Evolutionary conservation across 1,140 invertebrate species (phyloP).

Genomic region (Himalopsyche phryganea): DNA sequence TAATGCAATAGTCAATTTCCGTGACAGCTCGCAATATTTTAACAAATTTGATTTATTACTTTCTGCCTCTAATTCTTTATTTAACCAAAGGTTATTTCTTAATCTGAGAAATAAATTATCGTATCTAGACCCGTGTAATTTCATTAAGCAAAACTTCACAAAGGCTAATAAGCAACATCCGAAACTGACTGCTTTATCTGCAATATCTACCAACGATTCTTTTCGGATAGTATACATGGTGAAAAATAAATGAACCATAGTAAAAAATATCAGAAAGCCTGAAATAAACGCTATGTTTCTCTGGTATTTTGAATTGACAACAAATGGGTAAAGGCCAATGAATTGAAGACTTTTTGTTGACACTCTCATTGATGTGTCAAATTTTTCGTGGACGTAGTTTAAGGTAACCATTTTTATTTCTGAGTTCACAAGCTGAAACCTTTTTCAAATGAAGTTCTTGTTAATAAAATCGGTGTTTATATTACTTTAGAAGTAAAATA

Average conservation of each 20-base stretch:
- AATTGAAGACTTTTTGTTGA: not conserved
- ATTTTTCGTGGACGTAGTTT: not conserved
- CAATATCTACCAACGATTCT: conserved; percentile 1
- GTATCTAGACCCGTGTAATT: no score
- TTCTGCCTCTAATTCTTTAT: no score
- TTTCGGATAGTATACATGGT: not conserved
- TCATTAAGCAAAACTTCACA: not conserved
- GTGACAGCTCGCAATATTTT: no score
- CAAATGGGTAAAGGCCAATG: conserved; percentile 4
- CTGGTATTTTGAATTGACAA: not conserved
- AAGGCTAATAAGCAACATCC: not conserved
- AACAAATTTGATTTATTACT: no score
- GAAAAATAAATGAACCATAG: not conserved
- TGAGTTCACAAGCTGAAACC: no score
- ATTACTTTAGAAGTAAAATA: no score
- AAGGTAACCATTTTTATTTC: no score
- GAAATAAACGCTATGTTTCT: not conserved
- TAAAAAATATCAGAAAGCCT: not conserved
- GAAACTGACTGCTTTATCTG: not conserved
- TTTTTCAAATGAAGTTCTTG: no score
- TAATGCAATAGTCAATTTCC: not conserved
- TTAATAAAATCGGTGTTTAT: no score
- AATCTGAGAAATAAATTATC: no score
- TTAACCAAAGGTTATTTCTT: no score
- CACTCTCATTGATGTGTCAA: not conserved